These are phyloP conservation scores for Chaitophorus viminalis DNA, from an alignment of 2,888 invertebrate genomes.

Conservation along the genomic window DNA sequence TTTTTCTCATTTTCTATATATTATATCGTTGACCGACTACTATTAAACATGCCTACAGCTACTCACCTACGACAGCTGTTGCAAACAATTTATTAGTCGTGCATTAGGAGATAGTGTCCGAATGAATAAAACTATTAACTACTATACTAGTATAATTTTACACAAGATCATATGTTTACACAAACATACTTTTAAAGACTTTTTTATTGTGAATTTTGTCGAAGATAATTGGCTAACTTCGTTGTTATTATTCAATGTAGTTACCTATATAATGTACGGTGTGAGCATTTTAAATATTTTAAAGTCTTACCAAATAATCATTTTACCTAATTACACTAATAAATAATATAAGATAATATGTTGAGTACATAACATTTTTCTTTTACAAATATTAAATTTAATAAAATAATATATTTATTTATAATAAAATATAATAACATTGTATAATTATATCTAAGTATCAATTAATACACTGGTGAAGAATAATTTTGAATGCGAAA, in stretches of 20 bases:
- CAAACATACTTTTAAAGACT: not conserved
- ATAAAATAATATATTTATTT: no score
- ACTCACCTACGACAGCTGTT: conserved; percentile 42
- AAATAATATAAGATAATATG: no score
- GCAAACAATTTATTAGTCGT: conserved; percentile 35
- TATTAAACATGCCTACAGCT: conserved; percentile 40
- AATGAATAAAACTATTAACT: conserved; percentile 14
- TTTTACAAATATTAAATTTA: no score
- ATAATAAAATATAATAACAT: no score
- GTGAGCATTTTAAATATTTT: no score
- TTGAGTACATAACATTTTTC: no score
- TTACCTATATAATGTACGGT: not conserved
- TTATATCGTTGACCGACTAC: conserved; percentile 29
- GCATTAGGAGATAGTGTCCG: conserved; percentile 1
- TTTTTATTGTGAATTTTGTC: not conserved
- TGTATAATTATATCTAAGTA: no score
- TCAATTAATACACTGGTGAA: no score
- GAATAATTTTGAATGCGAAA: no score
- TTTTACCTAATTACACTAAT: not conserved
- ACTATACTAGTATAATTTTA: conserved; percentile 2
- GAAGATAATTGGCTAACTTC: conserved; percentile 20
- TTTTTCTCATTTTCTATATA: conserved; percentile 23
- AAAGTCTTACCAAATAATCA: no score
- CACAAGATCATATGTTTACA: not conserved
- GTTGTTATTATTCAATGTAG: not conserved